A percentile compares a stretch with the other conserved stretches of the same genome.
Evolutionary conservation across 2,113 vertebrate species (phyloP).

Genomic region (Lepisosteus osseus): DNA sequence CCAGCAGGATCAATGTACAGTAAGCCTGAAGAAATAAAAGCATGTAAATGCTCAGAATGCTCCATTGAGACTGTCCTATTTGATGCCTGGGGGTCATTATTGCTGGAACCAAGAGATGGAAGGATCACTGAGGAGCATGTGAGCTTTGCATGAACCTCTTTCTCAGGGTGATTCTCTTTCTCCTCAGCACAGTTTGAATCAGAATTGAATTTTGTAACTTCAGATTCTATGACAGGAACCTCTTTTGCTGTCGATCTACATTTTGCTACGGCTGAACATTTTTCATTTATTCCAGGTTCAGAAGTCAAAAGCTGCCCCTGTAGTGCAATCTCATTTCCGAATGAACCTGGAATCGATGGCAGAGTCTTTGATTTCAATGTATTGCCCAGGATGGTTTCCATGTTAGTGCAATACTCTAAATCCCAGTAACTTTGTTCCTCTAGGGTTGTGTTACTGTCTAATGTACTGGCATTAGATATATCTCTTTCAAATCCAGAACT

Average conservation of each 20-base stretch:
- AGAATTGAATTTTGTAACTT: no score
- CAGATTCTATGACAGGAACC: no score
- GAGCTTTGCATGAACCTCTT: neutral
- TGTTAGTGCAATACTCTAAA: slow-evolving; percentile 14
- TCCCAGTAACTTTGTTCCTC: slow-evolving; percentile 24
- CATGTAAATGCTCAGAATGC: neutral
- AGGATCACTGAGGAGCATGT: neutral
- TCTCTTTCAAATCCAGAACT: slow-evolving; percentile 21
- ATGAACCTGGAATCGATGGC: no score
- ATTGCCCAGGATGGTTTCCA: neutral
- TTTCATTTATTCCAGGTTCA: no score
- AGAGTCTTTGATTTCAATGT: no score
- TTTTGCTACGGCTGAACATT: neutral
- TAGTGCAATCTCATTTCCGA: no score
- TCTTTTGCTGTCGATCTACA: neutral
- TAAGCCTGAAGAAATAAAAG: neutral
- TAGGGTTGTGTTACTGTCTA: slow-evolving; percentile 31
- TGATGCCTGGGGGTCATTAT: neutral
- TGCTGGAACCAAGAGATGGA: neutral
- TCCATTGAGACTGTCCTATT: neutral
- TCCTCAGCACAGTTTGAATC: neutral
- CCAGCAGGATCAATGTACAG: neutral
- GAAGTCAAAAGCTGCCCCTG: no score
- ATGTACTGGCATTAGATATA: slow-evolving; percentile 31
- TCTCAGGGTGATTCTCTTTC: neutral